phyloP scores from a whole-genome alignment of 2,888 invertebrate genomes.

The Hypsopygia costalis region DNA sequence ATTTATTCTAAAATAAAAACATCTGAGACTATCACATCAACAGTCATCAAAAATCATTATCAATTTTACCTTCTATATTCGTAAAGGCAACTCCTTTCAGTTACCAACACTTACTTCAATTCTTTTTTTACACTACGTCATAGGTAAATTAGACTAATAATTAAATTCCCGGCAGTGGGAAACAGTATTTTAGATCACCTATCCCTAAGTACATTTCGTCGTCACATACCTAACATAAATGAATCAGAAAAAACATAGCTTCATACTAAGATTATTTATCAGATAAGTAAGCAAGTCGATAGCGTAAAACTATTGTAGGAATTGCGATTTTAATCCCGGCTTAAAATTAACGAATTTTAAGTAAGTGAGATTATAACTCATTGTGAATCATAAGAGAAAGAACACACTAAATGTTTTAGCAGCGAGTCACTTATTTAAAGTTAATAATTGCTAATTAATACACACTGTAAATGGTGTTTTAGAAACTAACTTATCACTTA shows the following conservation, averaged over 20 bases:
- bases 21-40: slow-evolving; percentile 20
- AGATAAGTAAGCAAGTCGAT: slow-evolving; percentile 24
- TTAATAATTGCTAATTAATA: neutral
- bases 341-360: slow-evolving; percentile 13
- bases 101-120: slow-evolving; percentile 3
- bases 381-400: too few relatives aligned
- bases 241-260: slow-evolving; percentile 1
- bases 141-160: slow-evolving; percentile 1
- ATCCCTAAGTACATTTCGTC: slow-evolving; percentile 7
- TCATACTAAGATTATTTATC: neutral
- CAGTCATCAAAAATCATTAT: neutral
- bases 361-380: too few relatives aligned
- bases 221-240: slow-evolving; percentile 9
- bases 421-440: neutral
- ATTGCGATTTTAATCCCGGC: slow-evolving; percentile 42
- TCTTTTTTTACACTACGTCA: slow-evolving; percentile 1
- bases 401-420: too few relatives aligned
- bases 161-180: neutral
- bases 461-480: neutral
- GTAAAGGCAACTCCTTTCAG: too few relatives aligned
- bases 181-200: slow-evolving; percentile 2
- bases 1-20: slow-evolving; percentile 34
- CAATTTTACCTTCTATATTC: neutral
- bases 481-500: slow-evolving; percentile 9
- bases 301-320: slow-evolving; percentile 22